Base-by-base conservation (phyloP, 2,888 invertebrate species). In the Dorcus hopei region DNA sequence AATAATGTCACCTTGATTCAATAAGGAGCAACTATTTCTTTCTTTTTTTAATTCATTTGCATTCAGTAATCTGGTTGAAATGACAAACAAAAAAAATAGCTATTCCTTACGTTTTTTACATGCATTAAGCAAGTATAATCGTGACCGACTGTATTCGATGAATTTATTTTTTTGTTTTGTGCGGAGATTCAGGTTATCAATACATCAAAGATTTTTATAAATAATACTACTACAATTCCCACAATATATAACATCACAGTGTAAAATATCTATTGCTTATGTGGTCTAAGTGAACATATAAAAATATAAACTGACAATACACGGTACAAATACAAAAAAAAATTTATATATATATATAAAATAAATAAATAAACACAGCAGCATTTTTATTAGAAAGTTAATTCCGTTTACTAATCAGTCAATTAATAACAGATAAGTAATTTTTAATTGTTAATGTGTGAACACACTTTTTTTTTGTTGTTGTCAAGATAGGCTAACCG, bases 211-310 rank as follows among this genome's bases (percentile, higher is more conserved):
- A 55, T 19, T 39, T 40, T 39, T 19, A 50, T 50, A 56, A 56
- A 42, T 56, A 56, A 56, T 56, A 56, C 56, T 56, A 50, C 49
- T 33, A 50, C 43, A 56, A 56, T 56, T 56, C 50, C 56, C 16
- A 16, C 50, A 40, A 50, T 56, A 38, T 42, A 48, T 56, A 49
- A 42, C 56, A 56, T 56, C 56, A 56, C 45, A 56, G 50, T 47
- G 54, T 47, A 49, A 33, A 41, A 50, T 16, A 49, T 40, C 54
- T 55, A 55, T 56, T 56, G 56, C 56, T 56, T 56, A 14, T 38
- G 43, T 50, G 49, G 49, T 49, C 48, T 55, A 38, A 33, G 26
- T 33, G 26, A 33, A 33, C 38, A 43, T 43, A 47, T 14, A 38
- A 54, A 45, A 47, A 43, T 45, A 43, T 43, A 54, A 54, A 54